Evolutionary conservation across 2,888 invertebrate genomes (phyloP).

Genomic region (Caenorhabditis sp.): DNA sequence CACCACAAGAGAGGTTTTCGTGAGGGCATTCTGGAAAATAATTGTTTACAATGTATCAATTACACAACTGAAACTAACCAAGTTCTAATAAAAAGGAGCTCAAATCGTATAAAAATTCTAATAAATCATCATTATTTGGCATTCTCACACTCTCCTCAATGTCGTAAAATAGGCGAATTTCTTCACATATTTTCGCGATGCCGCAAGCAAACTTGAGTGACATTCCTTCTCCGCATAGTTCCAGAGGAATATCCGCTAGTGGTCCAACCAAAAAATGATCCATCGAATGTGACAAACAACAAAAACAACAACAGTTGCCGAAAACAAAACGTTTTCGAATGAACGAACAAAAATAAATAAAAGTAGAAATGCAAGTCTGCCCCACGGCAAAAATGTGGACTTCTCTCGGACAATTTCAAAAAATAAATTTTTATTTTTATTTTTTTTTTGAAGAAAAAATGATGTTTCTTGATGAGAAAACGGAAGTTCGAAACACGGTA

Average conservation of each 20-base stretch:
- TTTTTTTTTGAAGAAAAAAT: neutral
- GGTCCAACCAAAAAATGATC: neutral
- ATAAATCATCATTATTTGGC: conserved; percentile 27
- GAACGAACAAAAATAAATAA: neutral
- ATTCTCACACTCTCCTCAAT: conserved; percentile 39
- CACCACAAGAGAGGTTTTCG: conserved; percentile 47
- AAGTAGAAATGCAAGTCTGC: neutral
- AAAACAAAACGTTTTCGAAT: too few relatives aligned
- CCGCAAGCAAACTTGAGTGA: conserved; percentile 10
- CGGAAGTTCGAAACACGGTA: neutral
- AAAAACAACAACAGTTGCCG: neutral
- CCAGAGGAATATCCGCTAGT: neutral
- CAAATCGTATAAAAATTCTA: conserved; percentile 51
- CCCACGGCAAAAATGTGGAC: neutral
- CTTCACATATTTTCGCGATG: conserved; percentile 30
- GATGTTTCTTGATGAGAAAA: neutral
- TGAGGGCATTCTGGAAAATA: conserved; percentile 48
- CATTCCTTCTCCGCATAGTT: conserved; percentile 15
- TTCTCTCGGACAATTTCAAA: conserved; percentile 1
- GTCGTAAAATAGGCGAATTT: conserved; percentile 38
- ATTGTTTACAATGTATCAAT: neutral
- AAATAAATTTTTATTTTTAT: conserved; percentile 4
- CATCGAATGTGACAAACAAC: neutral
- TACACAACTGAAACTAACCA: conserved; percentile 20
- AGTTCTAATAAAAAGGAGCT: conserved; percentile 53